phyloP scores from a whole-genome alignment of 30 jellyfish, hydroid and myxozoan genomes.

The Hydractinia echinata region DNA sequence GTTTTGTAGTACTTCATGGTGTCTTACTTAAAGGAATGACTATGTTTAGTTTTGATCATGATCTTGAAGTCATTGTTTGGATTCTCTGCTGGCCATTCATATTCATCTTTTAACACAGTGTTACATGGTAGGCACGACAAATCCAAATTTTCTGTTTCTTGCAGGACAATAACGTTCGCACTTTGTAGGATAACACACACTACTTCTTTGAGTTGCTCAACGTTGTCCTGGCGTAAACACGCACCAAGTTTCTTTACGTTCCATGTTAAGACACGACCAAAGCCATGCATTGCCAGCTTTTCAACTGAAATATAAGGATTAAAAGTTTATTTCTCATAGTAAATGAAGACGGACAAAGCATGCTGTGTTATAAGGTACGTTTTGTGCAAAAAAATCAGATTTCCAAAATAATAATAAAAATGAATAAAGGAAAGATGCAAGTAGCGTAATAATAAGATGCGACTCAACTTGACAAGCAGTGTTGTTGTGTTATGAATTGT shows the following conservation, averaged over 20 bases:
- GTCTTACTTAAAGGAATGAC: constrained; percentile 21
- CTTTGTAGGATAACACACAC: constrained; percentile 38
- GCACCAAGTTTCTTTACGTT: constrained; percentile 39
- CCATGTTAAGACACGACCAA: constrained; percentile 40
- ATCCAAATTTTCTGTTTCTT: constrained; percentile 32
- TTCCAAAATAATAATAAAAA: too few relatives aligned
- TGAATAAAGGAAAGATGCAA: too few relatives aligned
- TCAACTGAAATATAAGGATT: background rate
- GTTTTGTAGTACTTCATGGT: too few relatives aligned
- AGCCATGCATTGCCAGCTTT: constrained; percentile 30
- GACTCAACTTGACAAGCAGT: too few relatives aligned
- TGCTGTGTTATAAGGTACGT: too few relatives aligned
- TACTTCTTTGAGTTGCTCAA: constrained; percentile 31
- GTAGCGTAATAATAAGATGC: too few relatives aligned
- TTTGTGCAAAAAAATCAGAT: too few relatives aligned
- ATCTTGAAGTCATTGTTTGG: constrained; percentile 27
- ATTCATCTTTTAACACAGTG: constrained; percentile 31
- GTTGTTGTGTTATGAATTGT: too few relatives aligned
- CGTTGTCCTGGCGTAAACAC: constrained; percentile 35
- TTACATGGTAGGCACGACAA: constrained; percentile 35
- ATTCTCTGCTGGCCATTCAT: constrained; percentile 37
- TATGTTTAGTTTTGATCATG: constrained; percentile 24
- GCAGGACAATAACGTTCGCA: constrained; percentile 30
- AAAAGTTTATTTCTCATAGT: too few relatives aligned
- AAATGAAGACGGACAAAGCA: too few relatives aligned